These are phyloP conservation scores for Oxygymnocypris stewartii DNA, from an alignment of 2,113 vertebrate species.

Conservation along the genomic window DNA sequence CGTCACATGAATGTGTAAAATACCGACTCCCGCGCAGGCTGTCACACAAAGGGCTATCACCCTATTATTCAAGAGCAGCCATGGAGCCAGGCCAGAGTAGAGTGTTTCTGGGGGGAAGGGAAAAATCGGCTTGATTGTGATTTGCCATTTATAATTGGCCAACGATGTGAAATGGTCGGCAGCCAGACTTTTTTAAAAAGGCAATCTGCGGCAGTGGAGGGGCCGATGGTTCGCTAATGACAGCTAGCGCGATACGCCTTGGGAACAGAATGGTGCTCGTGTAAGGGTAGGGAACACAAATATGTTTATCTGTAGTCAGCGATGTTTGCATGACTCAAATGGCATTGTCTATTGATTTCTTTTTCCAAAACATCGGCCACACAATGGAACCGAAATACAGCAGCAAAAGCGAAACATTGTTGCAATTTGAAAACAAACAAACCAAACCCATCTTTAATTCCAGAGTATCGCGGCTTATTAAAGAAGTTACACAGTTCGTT, in stretches of 20 bases:
- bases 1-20: slow-evolving; percentile 58
- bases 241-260: slow-evolving; percentile 69
- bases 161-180: slow-evolving; percentile 68
- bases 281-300: slow-evolving; percentile 61
- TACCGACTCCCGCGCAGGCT: slow-evolving; percentile 64
- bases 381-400: slow-evolving; percentile 33
- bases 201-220: slow-evolving; percentile 75
- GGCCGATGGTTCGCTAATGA: slow-evolving; percentile 75
- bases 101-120: slow-evolving; percentile 59
- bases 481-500: slow-evolving; percentile 4
- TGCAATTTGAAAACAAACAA: slow-evolving; percentile 32
- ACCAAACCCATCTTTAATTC: slow-evolving; percentile 40
- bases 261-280: slow-evolving; percentile 63
- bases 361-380: slow-evolving; percentile 36
- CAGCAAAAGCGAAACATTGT: slow-evolving; percentile 33
- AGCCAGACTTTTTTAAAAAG: slow-evolving; percentile 70
- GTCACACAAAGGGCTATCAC: slow-evolving; percentile 71
- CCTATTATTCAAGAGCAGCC: slow-evolving; percentile 71
- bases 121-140: slow-evolving; percentile 70
- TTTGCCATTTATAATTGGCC: slow-evolving; percentile 76
- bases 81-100: slow-evolving; percentile 69
- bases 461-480: slow-evolving; percentile 2
- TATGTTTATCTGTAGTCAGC: slow-evolving; percentile 60
- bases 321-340: slow-evolving; percentile 59
- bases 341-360: slow-evolving; percentile 54